Evolutionary conservation across 2,888 invertebrate genomes (phyloP).

Genomic region (Allacma fusca): DNA sequence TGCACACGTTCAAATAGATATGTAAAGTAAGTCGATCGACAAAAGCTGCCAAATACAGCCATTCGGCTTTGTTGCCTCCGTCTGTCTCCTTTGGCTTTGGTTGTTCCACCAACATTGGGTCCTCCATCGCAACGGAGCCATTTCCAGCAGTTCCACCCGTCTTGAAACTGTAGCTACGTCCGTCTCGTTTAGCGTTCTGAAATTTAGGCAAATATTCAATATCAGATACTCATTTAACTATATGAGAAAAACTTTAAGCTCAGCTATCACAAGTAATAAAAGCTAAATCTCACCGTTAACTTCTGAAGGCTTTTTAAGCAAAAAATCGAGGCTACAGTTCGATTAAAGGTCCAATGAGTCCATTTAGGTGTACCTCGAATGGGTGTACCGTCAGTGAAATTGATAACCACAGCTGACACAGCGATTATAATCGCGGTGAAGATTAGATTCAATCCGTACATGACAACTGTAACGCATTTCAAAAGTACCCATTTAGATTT

Average conservation of each 20-base stretch:
- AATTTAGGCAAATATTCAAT: neutral
- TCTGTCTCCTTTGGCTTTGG: constrained; percentile 28
- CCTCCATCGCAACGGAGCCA: constrained; percentile 39
- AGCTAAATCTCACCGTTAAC: constrained; percentile 25
- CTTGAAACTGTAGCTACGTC: constrained; percentile 43
- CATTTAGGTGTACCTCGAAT: constrained; percentile 32
- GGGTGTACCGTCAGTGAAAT: constrained; percentile 36
- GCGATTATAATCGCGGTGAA: constrained; percentile 37
- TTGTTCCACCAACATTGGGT: constrained; percentile 32
- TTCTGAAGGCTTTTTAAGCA: constrained; percentile 36
- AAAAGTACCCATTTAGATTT: too few relatives aligned
- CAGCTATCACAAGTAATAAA: too few relatives aligned
- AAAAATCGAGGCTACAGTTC: constrained; percentile 30
- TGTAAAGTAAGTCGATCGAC: constrained; percentile 28
- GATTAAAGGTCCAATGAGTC: constrained; percentile 38
- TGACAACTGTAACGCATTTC: constrained; percentile 20
- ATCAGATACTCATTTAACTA: neutral
- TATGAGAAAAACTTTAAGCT: neutral
- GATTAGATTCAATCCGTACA: constrained; percentile 40
- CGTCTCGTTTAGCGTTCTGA: constrained; percentile 42
- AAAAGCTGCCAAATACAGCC: constrained; percentile 37
- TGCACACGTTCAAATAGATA: neutral
- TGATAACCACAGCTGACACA: constrained; percentile 33
- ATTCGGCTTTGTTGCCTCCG: constrained; percentile 38
- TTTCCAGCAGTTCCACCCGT: constrained; percentile 37